Percentiles rank a stretch among this genome's conserved stretches.
phyloP scores from a whole-genome alignment of 1,140 invertebrate genomes.

The Aplysia californica region DNA sequence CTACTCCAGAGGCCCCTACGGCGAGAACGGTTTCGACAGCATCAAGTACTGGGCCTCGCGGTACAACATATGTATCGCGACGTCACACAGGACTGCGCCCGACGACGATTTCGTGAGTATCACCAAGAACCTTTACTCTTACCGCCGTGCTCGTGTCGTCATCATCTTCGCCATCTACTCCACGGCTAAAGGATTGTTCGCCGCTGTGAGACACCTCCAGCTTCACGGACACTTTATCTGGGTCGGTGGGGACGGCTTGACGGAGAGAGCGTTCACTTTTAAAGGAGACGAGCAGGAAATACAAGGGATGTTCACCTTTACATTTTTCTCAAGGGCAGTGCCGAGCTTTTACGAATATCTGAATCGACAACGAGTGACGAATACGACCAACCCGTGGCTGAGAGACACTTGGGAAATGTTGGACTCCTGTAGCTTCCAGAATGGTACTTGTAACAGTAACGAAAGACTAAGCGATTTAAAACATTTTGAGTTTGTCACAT shows the following conservation, averaged over 20 bases:
- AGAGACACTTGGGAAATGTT: too few species aligned
- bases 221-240: neutral
- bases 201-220: too few species aligned
- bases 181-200: neutral
- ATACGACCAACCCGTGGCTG: too few species aligned
- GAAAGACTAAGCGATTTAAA: too few species aligned
- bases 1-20: conserved; percentile 77
- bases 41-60: conserved; percentile 76
- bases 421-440: neutral
- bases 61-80: conserved; percentile 80
- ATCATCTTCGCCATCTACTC: neutral
- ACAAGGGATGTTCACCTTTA: neutral
- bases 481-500: neutral
- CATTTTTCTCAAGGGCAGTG: neutral
- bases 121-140: too few species aligned
- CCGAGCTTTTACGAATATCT: neutral
- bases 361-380: neutral
- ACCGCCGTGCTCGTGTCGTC: neutral
- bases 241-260: neutral
- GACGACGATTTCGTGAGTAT: too few species aligned
- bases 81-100: neutral
- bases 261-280: neutral
- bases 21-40: conserved; percentile 75
- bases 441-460: neutral
- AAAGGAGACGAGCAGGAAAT: neutral